A percentile compares a stretch with the other conserved stretches of the same genome.
Evolutionary conservation across 2,113 vertebrate species (phyloP).

Genomic region (Cyprinodon variegatus): DNA sequence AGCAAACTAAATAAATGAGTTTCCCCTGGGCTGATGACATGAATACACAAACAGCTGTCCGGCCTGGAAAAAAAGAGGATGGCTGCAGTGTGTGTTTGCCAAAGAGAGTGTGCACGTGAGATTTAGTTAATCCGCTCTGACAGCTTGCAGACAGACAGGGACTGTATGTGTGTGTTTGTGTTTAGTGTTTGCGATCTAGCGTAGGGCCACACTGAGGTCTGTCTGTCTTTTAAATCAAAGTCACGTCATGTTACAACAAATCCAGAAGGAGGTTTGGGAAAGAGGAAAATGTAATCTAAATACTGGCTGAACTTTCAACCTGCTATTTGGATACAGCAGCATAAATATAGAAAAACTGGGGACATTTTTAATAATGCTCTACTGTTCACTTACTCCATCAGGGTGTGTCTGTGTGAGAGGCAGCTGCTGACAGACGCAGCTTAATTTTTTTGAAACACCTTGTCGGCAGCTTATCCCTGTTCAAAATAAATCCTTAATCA

Average conservation of each 20-base stretch:
- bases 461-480: constrained; percentile 12
- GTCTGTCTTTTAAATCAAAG: constrained; percentile 24
- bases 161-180: constrained; percentile 15
- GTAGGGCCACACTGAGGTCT: background rate
- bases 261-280: background rate
- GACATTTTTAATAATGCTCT: background rate
- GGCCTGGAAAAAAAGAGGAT: constrained; percentile 36
- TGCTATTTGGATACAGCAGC: background rate
- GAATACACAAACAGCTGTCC: constrained; percentile 57
- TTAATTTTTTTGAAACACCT: constrained; percentile 50
- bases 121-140: constrained; percentile 38
- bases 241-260: constrained; percentile 7
- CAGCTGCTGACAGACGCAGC: constrained; percentile 48
- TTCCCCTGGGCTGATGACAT: constrained; percentile 31
- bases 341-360: constrained; percentile 2
- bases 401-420: constrained; percentile 19
- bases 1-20: constrained; percentile 42
- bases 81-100: constrained; percentile 10
- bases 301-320: background rate
- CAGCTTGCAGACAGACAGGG: constrained; percentile 26
- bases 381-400: constrained; percentile 11
- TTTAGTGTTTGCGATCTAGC: constrained; percentile 18
- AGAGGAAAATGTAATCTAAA: background rate
- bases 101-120: constrained; percentile 15
- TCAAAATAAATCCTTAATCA: constrained; percentile 3